A percentile compares a stretch with the other conserved stretches of the same genome.
Evolutionary conservation across 1,140 invertebrate species (phyloP).

Genomic region (Drosophila pachea): DNA sequence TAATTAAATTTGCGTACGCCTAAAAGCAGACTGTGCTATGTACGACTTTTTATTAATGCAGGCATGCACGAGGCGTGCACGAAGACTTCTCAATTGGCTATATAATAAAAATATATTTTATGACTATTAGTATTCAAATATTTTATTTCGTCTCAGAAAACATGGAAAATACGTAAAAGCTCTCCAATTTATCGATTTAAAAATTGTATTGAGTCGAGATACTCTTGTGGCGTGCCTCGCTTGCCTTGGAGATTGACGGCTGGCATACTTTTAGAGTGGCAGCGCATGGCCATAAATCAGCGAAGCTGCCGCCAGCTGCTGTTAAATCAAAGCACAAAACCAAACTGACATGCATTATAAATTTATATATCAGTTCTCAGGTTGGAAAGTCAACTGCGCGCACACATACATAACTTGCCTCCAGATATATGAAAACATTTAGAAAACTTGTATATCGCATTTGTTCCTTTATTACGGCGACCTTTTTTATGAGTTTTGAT

Average conservation of each 20-base stretch:
- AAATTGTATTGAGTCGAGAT: too few species aligned
- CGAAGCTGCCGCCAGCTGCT: constrained; percentile 43
- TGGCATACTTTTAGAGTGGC: constrained; percentile 37
- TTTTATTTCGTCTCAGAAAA: too few species aligned
- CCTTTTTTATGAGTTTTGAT: constrained; percentile 60
- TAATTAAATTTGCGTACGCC: constrained; percentile 50
- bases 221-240: neutral
- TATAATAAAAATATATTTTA: neutral
- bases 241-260: neutral
- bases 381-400: constrained; percentile 43
- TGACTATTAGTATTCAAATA: neutral
- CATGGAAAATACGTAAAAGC: too few species aligned
- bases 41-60: constrained; percentile 33
- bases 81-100: neutral
- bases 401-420: constrained; percentile 7
- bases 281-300: constrained; percentile 62
- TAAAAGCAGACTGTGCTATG: constrained; percentile 21
- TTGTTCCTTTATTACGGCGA: constrained; percentile 38
- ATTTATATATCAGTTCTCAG: constrained; percentile 60
- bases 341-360: constrained; percentile 73
- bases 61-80: constrained; percentile 20
- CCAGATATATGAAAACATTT: constrained; percentile 37
- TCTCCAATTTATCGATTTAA: neutral
- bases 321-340: constrained; percentile 73
- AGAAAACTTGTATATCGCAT: constrained; percentile 39